phyloP scores from a whole-genome alignment of 1,140 invertebrate species.

The Macrostomum lignano region DNA sequence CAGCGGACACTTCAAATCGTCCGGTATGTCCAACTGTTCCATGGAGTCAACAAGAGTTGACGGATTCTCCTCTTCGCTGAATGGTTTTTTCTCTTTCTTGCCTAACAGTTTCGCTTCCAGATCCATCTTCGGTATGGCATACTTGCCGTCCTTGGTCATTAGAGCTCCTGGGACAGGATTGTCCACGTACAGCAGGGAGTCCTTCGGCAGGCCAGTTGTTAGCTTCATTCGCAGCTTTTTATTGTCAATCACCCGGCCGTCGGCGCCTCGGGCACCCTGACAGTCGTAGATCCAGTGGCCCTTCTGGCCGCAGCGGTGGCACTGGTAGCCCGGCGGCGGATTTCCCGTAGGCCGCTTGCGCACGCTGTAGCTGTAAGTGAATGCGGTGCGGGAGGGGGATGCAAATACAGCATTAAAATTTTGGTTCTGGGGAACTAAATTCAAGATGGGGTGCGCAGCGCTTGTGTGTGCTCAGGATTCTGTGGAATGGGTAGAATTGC shows the following conservation, averaged over 20 bases:
- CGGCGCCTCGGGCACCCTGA: constrained; percentile 1
- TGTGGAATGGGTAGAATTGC: no score
- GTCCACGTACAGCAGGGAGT: constrained; percentile 4
- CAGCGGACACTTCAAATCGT: constrained; percentile 1
- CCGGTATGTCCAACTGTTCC: constrained; percentile 1
- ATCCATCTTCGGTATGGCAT: constrained; percentile 4
- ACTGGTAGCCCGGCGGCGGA: constrained; percentile 5
- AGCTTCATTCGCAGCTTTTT: constrained; percentile 6
- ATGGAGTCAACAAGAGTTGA: no score
- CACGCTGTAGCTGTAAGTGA: constrained; percentile 3
- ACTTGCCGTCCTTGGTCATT: constrained; percentile 3
- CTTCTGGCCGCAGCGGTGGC: constrained; percentile 1
- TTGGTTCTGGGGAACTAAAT: no score
- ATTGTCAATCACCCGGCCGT: constrained; percentile 4
- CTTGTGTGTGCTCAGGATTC: no score
- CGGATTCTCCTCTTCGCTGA: constrained; percentile 4
- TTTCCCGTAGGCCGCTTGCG: not conserved
- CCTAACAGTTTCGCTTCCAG: not conserved
- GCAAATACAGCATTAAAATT: no score
- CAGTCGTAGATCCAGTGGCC: constrained; percentile 6
- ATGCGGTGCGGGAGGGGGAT: no score
- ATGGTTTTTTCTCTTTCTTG: constrained; percentile 5
- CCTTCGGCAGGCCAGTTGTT: constrained; percentile 5
- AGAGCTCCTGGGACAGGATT: constrained; percentile 4
- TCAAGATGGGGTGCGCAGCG: no score